Evolutionary conservation across 2,797 vertebrate species (phyloP).

Genomic region (Macropodus opercularis): DNA sequence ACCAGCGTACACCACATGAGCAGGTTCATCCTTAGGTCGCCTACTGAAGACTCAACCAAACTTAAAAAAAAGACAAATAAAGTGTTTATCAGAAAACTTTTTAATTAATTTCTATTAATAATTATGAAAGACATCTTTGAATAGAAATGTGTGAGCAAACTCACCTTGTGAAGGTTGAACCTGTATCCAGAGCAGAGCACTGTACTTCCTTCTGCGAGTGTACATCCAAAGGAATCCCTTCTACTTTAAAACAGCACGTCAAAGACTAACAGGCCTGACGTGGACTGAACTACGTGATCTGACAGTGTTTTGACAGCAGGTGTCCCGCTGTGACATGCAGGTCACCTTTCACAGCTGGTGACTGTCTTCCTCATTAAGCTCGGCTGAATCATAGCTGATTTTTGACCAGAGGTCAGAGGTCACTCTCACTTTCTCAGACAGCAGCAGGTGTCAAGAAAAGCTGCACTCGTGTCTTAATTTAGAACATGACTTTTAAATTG

Average conservation of each 20-base stretch:
- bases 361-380: slow-evolving; percentile 61
- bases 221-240: slow-evolving; percentile 24
- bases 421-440: slow-evolving; percentile 27
- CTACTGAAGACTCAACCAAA: slow-evolving; percentile 22
- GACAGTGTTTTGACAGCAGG: slow-evolving; percentile 49
- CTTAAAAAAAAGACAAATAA: slow-evolving; percentile 9
- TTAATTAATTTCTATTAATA: not conserved
- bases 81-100: not conserved
- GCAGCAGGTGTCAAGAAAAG: slow-evolving; percentile 65
- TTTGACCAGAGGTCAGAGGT: slow-evolving; percentile 51
- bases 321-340: slow-evolving; percentile 46
- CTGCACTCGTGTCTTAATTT: slow-evolving; percentile 12
- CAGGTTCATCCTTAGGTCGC: slow-evolving; percentile 57
- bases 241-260: slow-evolving; percentile 7
- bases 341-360: slow-evolving; percentile 39
- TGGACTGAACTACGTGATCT: not conserved
- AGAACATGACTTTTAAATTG: slow-evolving; percentile 2
- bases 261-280: slow-evolving; percentile 12
- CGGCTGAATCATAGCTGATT: slow-evolving; percentile 17
- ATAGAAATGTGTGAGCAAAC: slow-evolving; percentile 13
- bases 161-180: slow-evolving; percentile 45
- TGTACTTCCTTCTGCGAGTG: slow-evolving; percentile 17
- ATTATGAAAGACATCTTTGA: not conserved
- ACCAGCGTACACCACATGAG: slow-evolving; percentile 62
- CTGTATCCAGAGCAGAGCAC: slow-evolving; percentile 25